A percentile compares a stretch with the other conserved stretches of the same genome.
Conservation (phyloP, 2,888 invertebrate genomes). For the Pyralis farinalis region DNA sequence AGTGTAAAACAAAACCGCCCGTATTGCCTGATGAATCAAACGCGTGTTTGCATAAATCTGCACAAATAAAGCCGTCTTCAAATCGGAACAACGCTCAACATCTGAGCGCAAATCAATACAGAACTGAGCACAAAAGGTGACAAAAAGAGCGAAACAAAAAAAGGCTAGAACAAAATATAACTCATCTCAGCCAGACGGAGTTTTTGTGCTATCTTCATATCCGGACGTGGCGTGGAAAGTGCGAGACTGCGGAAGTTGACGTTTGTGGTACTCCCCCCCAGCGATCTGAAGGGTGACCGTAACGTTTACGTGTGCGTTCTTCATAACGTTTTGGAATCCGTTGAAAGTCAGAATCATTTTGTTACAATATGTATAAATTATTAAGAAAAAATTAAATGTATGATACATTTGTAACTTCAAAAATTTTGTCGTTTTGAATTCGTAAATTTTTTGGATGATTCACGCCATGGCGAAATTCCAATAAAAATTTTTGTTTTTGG, state of each 20-base stretch:
- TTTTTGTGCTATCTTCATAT: constrained; percentile 76
- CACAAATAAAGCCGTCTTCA: background rate
- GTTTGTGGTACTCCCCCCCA: background rate
- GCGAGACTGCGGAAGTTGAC: background rate
- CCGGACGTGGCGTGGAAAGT: constrained; percentile 39
- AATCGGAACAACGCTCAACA: background rate
- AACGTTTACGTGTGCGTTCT: background rate
- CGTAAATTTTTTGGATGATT: too few species aligned
- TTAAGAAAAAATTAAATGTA: too few species aligned
- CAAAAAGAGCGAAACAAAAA: background rate
- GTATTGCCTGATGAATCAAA: background rate
- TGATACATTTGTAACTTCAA: too few species aligned
- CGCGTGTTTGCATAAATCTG: background rate
- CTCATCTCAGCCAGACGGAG: constrained; percentile 17
- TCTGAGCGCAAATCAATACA: background rate
- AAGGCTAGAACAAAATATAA: background rate
- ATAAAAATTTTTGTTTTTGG: too few species aligned
- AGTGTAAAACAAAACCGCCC: too few species aligned
- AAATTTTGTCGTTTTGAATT: too few species aligned
- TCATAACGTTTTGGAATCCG: background rate
- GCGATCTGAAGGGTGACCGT: background rate
- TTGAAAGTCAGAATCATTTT: background rate
- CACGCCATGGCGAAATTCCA: too few species aligned
- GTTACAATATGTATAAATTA: too few species aligned
- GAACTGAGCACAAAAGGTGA: background rate